Conservation (phyloP, 2,888 invertebrate species). For the Boloria euphrosyne region DNA sequence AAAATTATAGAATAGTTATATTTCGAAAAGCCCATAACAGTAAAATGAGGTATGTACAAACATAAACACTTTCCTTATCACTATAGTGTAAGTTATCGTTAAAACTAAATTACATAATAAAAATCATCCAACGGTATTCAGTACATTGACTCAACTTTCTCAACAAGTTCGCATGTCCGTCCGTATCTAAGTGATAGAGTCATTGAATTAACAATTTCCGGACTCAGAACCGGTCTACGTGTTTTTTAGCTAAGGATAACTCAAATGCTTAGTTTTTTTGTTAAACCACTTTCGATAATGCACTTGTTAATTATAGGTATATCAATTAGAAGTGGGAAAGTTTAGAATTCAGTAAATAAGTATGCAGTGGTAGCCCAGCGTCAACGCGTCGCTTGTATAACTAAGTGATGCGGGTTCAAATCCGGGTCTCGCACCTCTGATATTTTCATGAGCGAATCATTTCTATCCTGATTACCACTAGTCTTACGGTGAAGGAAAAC, state of each 20-base stretch:
- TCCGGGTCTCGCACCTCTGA: too few species aligned
- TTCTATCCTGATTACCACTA: too few species aligned
- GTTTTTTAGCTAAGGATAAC: conserved; percentile 1
- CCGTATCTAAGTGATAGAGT: conserved; percentile 17
- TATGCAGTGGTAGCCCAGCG: too few species aligned
- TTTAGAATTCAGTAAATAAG: too few species aligned
- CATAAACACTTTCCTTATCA: not conserved
- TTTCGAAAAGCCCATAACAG: not conserved
- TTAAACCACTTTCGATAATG: conserved; percentile 17
- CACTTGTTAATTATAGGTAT: conserved; percentile 5
- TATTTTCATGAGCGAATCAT: too few species aligned
- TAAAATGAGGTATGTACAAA: not conserved
- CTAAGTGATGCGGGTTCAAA: too few species aligned
- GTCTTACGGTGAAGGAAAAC: too few species aligned
- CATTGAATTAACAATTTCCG: conserved; percentile 26
- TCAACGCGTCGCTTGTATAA: too few species aligned
- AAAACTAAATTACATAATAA: conserved; percentile 10
- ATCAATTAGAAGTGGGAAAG: not conserved
- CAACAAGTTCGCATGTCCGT: conserved; percentile 25
- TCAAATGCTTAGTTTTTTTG: not conserved
- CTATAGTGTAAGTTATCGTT: not conserved
- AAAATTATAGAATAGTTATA: too few species aligned
- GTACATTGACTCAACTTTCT: conserved; percentile 36
- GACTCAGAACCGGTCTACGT: conserved; percentile 16
- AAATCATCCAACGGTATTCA: conserved; percentile 6